Conservation (phyloP, 1,140 invertebrate species). For the Drosophila sucinea region DNA sequence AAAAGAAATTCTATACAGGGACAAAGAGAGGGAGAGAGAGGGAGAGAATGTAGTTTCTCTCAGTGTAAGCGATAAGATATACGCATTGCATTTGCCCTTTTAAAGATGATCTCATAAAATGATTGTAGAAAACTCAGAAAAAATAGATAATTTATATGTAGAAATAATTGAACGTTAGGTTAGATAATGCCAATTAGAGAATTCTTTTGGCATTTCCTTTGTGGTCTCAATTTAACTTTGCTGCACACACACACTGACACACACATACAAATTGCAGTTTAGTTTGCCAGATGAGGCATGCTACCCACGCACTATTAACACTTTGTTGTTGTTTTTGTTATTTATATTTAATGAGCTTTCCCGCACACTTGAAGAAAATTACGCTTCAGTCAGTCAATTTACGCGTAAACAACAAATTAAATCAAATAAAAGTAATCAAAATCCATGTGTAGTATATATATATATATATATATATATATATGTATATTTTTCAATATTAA, state of each 20-base stretch:
- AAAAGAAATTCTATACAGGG: conserved; percentile 20
- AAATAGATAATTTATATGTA: conserved; percentile 35
- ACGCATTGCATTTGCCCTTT: neutral
- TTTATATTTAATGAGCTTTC: conserved; percentile 38
- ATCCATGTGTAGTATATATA: conserved; percentile 20
- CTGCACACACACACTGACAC: conserved; percentile 36
- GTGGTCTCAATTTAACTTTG: conserved; percentile 35
- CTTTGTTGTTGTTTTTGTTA: conserved; percentile 19
- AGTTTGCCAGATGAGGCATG: conserved; percentile 35
- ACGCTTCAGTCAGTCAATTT: conserved; percentile 16
- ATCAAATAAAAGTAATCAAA: conserved; percentile 51
- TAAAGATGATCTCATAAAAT: conserved; percentile 54
- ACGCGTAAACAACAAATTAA: conserved; percentile 53
- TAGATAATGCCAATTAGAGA: conserved; percentile 45
- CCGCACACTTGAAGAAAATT: conserved; percentile 17
- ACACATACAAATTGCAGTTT: conserved; percentile 41
- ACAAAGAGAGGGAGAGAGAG: neutral
- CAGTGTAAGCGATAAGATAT: conserved; percentile 21
- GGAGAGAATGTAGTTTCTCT: neutral
- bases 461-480: conserved; percentile 34
- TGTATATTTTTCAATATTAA: conserved; percentile 49
- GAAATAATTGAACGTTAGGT: conserved; percentile 28
- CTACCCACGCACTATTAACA: conserved; percentile 54
- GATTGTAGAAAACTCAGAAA: conserved; percentile 61
- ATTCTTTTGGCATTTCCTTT: conserved; percentile 36